Percentiles rank a stretch among this genome's conserved stretches.
These are phyloP conservation scores for Anguilla rostrata DNA, from an alignment of 2,113 vertebrate genomes.

Conservation along the genomic window DNA sequence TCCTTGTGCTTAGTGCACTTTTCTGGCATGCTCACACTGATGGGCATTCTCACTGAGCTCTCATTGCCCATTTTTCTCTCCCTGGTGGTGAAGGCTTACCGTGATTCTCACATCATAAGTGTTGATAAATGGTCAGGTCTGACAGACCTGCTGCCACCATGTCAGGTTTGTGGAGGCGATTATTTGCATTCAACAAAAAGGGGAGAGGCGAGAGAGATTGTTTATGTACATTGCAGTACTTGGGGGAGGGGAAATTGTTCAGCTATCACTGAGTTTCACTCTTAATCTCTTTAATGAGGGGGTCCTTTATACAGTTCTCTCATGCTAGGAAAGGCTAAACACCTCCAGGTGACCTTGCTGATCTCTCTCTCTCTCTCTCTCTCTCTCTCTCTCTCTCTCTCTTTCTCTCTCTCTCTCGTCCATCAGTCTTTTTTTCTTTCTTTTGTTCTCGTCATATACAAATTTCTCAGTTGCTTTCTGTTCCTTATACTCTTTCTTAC, in stretches of 20 bases:
- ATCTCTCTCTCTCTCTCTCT: background rate
- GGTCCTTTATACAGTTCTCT: slow-evolving; percentile 17
- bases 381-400: background rate
- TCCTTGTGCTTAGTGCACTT: no score
- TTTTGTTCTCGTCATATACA: background rate
- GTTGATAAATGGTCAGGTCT: background rate
- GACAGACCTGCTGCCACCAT: no score
- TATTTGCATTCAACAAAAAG: background rate
- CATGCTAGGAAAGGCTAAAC: background rate
- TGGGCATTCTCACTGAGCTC: no score
- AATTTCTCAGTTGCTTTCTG: background rate
- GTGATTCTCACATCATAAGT: background rate
- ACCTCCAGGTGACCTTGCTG: slow-evolving; percentile 3
- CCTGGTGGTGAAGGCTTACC: background rate
- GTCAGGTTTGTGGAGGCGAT: background rate
- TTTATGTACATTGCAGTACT: no score
- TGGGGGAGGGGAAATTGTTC: background rate
- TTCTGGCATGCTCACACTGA: no score
- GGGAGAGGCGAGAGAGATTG: background rate
- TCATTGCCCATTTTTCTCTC: no score
- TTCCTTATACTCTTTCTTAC: no score
- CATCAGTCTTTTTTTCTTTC: background rate
- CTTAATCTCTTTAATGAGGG: slow-evolving; percentile 14
- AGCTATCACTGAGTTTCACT: background rate
- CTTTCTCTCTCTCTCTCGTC: background rate